Percentiles rank a stretch among this genome's conserved stretches.
Conservation (phyloP, 2,113 vertebrate genomes). For the Vimba vimba region DNA sequence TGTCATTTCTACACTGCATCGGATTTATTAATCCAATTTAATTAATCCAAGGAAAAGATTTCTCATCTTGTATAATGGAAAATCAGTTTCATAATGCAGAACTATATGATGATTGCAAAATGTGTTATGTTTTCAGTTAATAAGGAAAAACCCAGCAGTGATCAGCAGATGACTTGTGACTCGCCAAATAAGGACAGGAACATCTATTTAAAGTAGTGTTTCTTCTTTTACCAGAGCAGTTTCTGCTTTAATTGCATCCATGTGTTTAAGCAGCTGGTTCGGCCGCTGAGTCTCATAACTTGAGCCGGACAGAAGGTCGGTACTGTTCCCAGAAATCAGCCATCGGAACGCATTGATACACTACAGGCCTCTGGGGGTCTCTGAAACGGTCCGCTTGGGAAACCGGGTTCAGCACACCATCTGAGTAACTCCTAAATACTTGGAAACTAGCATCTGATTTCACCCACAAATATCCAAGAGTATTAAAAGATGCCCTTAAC, state of each 20-base stretch:
- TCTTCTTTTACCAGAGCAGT: constrained; percentile 23
- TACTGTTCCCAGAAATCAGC: constrained; percentile 60
- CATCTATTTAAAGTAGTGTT: constrained; percentile 25
- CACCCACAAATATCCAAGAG: background rate
- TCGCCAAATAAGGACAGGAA: background rate
- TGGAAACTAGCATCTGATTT: constrained; percentile 21
- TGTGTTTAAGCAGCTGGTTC: constrained; percentile 60
- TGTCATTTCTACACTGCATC: background rate
- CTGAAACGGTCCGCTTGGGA: constrained; percentile 36
- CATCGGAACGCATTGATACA: constrained; percentile 58
- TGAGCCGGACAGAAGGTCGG: constrained; percentile 57
- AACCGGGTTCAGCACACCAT: constrained; percentile 37
- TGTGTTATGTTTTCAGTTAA: background rate
- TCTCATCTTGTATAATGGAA: background rate
- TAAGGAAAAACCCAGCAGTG: background rate
- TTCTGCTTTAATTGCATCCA: constrained; percentile 62
- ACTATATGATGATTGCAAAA: background rate
- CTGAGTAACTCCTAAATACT: constrained; percentile 44
- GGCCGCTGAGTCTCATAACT: constrained; percentile 50
- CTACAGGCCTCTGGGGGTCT: constrained; percentile 43
- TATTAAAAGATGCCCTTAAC: background rate
- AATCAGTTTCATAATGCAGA: background rate
- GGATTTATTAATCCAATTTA: background rate
- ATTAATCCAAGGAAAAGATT: background rate
- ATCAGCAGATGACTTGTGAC: constrained; percentile 14